Evolutionary conservation across 1,140 invertebrate genomes (phyloP), one percentile per base, ranked within the genome.

Genomic region (Drosophila hydei): DNA sequence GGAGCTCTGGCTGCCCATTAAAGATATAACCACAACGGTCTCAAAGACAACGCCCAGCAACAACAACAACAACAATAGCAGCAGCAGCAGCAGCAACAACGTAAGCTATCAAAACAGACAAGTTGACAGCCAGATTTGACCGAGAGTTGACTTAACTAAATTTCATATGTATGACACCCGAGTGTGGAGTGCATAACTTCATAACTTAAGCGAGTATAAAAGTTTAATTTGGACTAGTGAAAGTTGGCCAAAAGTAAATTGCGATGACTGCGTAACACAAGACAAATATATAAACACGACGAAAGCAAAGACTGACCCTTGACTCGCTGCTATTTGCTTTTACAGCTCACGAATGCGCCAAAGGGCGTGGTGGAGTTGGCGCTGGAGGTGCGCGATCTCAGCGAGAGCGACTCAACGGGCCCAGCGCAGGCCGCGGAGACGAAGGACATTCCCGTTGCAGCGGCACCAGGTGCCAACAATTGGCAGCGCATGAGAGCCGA

Each of bases 1-100:
- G 8, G 95, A 96, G 85, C 93, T 96, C 77, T 96, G 95, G 95
- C 93, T 94, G 77, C 94, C 94, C 14, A 92, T 96, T 42, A 94
- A 94, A 92, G 94, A 95, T 42, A 95, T 96, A 40, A 93, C 94
- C 3, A 90, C 89, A n/a, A 90, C 89, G 12, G 88, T 90, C 38
- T 52, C 69, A 19, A 87, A 85, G 60, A 54, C 72, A 33, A 50
- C 75, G 16, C 75, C 84, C 54, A 77, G 42, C 61, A 77, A 80
- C 36, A 85, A 85, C 61, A 85, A 90, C 54, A 85, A 74, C 45
- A 51, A 56, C 8, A 60, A 11, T 19, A 30, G 8, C 45, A 72
- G 50, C 48, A 68, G 67, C 52, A 77, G 69, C 45, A 79, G 74
- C 67, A 73, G 45, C 47, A 69, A 69, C 19, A 55, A 71, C 50